Percentiles rank a stretch among this genome's conserved stretches.
Evolutionary conservation across 2,888 invertebrate genomes (phyloP).

Genomic region (Nebria brevicollis): DNA sequence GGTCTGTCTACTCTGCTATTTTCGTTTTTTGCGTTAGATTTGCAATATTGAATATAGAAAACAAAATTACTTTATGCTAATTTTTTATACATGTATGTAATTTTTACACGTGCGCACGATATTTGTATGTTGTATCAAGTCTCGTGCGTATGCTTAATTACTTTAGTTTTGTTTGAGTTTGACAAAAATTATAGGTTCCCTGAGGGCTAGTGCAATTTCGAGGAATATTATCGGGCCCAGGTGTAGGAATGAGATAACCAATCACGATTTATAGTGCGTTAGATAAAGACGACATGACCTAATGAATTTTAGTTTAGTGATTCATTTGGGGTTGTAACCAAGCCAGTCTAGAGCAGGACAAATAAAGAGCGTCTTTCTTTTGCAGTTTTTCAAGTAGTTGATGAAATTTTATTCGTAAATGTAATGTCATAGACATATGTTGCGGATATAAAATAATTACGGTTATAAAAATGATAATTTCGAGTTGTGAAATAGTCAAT

Average conservation of each 20-base stretch:
- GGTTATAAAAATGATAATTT: neutral
- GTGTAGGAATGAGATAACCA: neutral
- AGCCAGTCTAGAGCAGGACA: too few species aligned
- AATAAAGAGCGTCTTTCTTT: too few species aligned
- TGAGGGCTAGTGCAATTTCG: neutral
- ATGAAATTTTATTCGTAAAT: too few species aligned
- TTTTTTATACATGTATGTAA: too few species aligned
- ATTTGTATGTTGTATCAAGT: neutral
- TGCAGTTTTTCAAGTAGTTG: too few species aligned
- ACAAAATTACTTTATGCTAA: too few species aligned
- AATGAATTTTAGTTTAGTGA: neutral
- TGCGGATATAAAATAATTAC: too few species aligned
- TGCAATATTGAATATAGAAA: too few species aligned
- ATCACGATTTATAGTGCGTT: neutral
- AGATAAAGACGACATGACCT: neutral
- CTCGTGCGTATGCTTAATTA: constrained; percentile 26
- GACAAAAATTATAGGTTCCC: constrained; percentile 16
- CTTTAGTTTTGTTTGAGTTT: constrained; percentile 17
- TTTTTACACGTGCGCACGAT: too few species aligned
- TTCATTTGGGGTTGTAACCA: neutral
- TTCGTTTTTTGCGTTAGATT: neutral
- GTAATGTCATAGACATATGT: too few species aligned
- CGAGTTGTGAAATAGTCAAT: neutral
- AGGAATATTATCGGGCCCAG: neutral
- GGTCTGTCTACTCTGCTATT: neutral